Conservation (phyloP, 2,797 vertebrate species). For the Glyptemys insculpta region DNA sequence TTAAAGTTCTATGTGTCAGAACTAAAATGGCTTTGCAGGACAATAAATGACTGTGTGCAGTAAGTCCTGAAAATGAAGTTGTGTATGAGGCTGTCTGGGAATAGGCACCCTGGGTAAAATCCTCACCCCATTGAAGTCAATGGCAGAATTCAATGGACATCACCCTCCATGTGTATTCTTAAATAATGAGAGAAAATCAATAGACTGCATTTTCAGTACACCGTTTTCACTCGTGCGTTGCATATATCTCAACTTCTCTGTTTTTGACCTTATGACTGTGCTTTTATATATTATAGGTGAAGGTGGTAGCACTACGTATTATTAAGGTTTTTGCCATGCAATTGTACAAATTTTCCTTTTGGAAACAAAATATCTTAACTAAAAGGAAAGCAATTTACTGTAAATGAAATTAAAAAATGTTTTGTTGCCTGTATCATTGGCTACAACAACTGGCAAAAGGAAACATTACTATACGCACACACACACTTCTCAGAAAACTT, state of each 20-base stretch:
- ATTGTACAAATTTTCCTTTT: neutral
- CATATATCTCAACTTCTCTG: neutral
- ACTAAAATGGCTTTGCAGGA: slow-evolving; percentile 10
- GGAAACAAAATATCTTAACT: neutral
- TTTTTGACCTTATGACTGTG: neutral
- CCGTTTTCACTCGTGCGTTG: neutral
- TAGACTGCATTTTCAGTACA: neutral
- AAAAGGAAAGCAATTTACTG: neutral
- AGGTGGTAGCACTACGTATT: neutral
- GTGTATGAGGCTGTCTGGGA: neutral
- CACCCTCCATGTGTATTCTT: neutral
- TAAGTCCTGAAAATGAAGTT: neutral
- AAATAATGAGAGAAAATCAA: neutral
- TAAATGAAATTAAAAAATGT: neutral
- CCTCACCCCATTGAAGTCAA: neutral
- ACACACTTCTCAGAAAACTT: neutral
- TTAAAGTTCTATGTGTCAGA: neutral
- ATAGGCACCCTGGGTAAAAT: neutral
- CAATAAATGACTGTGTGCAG: neutral
- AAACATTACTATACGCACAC: neutral
- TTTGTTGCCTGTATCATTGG: neutral
- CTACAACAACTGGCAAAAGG: neutral
- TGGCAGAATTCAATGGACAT: neutral
- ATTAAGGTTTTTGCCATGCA: neutral
- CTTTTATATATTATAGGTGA: neutral